Conservation (phyloP, 2,888 invertebrate species). For the Synanthedon andrenaeformis region DNA sequence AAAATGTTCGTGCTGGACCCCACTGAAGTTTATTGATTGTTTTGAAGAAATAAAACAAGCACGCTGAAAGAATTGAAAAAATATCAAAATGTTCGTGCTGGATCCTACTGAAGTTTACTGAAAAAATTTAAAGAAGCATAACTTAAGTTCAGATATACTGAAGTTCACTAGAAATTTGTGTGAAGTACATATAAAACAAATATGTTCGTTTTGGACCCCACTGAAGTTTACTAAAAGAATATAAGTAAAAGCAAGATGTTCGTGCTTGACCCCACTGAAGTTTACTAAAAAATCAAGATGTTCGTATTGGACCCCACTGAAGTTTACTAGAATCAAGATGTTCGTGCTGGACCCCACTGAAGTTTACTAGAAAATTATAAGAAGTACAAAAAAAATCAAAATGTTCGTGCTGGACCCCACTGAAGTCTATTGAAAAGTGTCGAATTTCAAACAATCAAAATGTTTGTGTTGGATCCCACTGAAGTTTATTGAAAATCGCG, state of each 20-base stretch:
- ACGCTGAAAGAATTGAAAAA: conserved; percentile 6
- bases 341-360: conserved; percentile 50
- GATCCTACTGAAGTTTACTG: conserved; percentile 22
- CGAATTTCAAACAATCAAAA: conserved; percentile 28
- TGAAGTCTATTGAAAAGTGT: conserved; percentile 47
- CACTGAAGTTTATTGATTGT: conserved; percentile 5
- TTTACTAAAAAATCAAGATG: conserved; percentile 13
- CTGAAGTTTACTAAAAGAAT: conserved; percentile 7
- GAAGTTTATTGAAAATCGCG: conserved; percentile 30
- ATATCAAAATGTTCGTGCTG: conserved; percentile 46
- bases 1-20: conserved; percentile 4
- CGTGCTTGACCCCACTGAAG: conserved; percentile 33
- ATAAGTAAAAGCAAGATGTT: conserved; percentile 37
- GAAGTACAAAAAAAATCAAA: conserved; percentile 15
- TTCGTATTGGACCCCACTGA: conserved; percentile 10
- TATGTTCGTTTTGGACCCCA: conserved; percentile 27
- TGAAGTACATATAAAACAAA: conserved; percentile 14
- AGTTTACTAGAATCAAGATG: conserved; percentile 26
- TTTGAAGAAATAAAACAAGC: conserved; percentile 3
- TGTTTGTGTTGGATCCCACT: conserved; percentile 36
- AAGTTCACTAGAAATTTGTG: conserved; percentile 4
- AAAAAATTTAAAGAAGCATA: too few relatives aligned
- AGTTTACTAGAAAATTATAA: conserved; percentile 27
- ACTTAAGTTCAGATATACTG: neutral
- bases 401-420: conserved; percentile 60